Percentiles rank a stretch among this genome's conserved stretches.
Conservation (phyloP, 2,888 invertebrate genomes). For the Lasioglossum pauxillum region DNA sequence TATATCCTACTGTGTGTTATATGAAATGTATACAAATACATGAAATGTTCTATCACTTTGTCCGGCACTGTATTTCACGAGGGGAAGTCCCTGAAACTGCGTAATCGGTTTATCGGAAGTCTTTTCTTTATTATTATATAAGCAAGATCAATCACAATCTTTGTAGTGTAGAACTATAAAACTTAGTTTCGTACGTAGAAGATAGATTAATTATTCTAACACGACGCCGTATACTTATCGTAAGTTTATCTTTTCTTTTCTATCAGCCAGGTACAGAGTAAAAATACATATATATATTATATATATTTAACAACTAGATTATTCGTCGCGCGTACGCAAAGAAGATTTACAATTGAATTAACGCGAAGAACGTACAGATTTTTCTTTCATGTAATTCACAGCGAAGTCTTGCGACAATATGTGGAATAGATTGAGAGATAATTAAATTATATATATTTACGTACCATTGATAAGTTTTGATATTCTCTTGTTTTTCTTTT, state of each 20-base stretch:
- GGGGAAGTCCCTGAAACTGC: not conserved
- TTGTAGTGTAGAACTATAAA: slow-evolving; percentile 13
- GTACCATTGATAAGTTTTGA: slow-evolving; percentile 14
- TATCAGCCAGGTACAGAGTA: slow-evolving; percentile 20
- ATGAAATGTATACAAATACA: too few relatives aligned
- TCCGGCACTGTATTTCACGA: not conserved
- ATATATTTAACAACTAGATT: not conserved
- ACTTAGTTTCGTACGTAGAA: not conserved
- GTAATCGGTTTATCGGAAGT: not conserved
- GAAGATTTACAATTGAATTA: not conserved
- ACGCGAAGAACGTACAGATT: too few relatives aligned
- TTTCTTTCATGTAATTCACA: too few relatives aligned
- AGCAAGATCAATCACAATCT: not conserved
- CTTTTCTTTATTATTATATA: slow-evolving; percentile 15
- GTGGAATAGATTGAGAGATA: not conserved
- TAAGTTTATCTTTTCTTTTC: not conserved
- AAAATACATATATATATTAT: slow-evolving; percentile 6
- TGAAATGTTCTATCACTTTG: too few relatives aligned
- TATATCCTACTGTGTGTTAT: too few relatives aligned
- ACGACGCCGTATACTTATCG: not conserved
- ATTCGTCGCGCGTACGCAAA: not conserved
- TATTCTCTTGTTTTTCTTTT: not conserved
- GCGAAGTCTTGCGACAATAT: not conserved
- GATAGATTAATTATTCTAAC: slow-evolving; percentile 14
- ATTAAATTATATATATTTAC: slow-evolving; percentile 21